Conservation (phyloP, 1,140 invertebrate genomes). For the Portunus trituberculatus region DNA sequence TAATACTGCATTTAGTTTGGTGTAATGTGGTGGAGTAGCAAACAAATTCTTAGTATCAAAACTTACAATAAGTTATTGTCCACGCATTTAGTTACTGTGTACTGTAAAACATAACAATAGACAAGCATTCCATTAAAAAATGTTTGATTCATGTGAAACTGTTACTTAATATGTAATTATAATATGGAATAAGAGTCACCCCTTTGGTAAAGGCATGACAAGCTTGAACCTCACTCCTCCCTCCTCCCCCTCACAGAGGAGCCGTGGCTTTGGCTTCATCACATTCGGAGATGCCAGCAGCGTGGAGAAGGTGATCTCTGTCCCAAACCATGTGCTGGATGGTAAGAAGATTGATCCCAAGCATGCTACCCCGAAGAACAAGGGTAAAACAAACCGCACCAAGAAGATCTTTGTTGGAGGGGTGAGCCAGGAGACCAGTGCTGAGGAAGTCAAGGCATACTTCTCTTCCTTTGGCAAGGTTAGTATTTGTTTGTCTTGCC, state of each 20-base stretch:
- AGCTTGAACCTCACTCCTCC: background rate
- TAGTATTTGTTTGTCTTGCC: slow-evolving; percentile 30
- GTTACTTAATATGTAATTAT: background rate
- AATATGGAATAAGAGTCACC: background rate
- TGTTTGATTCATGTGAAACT: background rate
- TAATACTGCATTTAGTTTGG: slow-evolving; percentile 64
- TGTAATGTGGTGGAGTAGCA: slow-evolving; percentile 71
- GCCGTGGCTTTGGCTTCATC: slow-evolving; percentile 96
- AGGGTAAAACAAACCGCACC: slow-evolving; percentile 89
- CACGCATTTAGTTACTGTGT: background rate
- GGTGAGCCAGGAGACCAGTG: slow-evolving; percentile 94
- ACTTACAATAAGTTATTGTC: background rate
- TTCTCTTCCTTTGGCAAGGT: slow-evolving; percentile 95
- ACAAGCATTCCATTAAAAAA: background rate
- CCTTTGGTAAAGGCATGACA: background rate
- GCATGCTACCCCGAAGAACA: slow-evolving; percentile 93
- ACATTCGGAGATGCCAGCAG: slow-evolving; percentile 93
- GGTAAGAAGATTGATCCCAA: slow-evolving; percentile 97
- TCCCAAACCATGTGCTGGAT: slow-evolving; percentile 94
- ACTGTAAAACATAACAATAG: background rate
- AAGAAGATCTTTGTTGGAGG: slow-evolving; percentile 96
- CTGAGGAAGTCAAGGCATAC: slow-evolving; percentile 94
- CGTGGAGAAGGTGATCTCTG: slow-evolving; percentile 93
- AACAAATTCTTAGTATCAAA: slow-evolving; percentile 54
- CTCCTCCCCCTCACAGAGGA: slow-evolving; percentile 84